Base-by-base conservation (phyloP, 2,797 vertebrate genomes). In the Margarornis squamiger region DNA sequence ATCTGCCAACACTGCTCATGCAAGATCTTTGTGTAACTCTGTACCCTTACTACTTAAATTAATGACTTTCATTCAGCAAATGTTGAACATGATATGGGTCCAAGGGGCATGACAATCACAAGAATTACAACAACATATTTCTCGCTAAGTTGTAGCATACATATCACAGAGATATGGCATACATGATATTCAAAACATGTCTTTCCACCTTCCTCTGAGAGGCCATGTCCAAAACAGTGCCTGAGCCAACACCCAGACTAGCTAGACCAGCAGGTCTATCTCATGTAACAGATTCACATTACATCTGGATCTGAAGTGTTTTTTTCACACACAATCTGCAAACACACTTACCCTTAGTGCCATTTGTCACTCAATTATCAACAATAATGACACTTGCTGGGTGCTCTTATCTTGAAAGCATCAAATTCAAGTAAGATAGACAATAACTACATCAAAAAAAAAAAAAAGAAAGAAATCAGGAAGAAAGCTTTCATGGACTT, bases 91-190 rank as follows among this genome's bases (percentile, higher is more conserved):
- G 23, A 29, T 54, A 55, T 16, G 20, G 24, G 43, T 51, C 18
- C 18, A 51, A 78, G 15, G 23, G 12, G 32, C 2, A 1, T 27
- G 27, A 34, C n/a, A 36, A 70, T 57, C 27, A 39, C 49, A 61
- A 15, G 6, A 78, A 59, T 12, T 54, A 57, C 3, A 9, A 90
- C 75, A 92, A 32, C 0, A 1, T 22, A 65, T 72, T 77, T 77
- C 46, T 96, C 30, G 61, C 10, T 5, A 71, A 43, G 38, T 21
- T 1, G 3, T 48, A 46, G 14, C 27, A 58, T 23, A 17, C 8
- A 57, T 0, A 2, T 82, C 71, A 65, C 34, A 61, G 70, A 73
- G 29, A 10, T 0, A 0, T 52, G 41, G 14, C 21, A 54, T 27
- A 49, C 0, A 12, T 41, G 5, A 32, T 32, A 41, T 30, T 55